These are phyloP conservation scores for Dioctria rufipes DNA, from an alignment of 2,888 invertebrate genomes.

Conservation along the genomic window DNA sequence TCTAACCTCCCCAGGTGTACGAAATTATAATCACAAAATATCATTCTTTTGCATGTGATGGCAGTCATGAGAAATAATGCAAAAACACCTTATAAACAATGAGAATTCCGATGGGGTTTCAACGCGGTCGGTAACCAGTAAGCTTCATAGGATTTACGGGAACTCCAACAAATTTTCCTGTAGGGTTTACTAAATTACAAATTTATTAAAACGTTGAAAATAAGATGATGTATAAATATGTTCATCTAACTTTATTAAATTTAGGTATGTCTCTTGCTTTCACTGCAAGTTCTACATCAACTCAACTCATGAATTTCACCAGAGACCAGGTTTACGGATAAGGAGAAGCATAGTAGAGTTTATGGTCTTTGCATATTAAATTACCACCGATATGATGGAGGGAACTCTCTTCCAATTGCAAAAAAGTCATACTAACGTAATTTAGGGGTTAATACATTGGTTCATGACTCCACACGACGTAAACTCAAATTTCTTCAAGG, in stretches of 20 bases:
- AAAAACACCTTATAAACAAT: too few species aligned
- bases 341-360: not conserved
- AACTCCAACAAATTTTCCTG: conserved; percentile 1
- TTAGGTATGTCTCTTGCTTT: not conserved
- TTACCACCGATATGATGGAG: too few species aligned
- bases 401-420: too few species aligned
- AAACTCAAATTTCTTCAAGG: too few species aligned
- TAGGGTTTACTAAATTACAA: conserved; percentile 13
- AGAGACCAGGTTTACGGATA: not conserved
- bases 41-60: conserved; percentile 19
- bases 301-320: not conserved
- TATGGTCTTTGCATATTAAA: too few species aligned
- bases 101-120: too few species aligned
- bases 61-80: not conserved
- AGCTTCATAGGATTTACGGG: conserved; percentile 23
- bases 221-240: not conserved
- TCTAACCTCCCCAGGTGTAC: too few species aligned
- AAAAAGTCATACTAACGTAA: too few species aligned
- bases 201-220: conserved; percentile 40
- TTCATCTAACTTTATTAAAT: conserved; percentile 23
- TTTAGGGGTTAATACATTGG: too few species aligned
- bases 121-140: not conserved
- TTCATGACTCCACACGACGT: too few species aligned
- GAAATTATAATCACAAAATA: not conserved
- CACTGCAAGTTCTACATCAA: not conserved